Base-by-base conservation (phyloP, 2,113 vertebrate species). In the Ciconia stormi region DNA sequence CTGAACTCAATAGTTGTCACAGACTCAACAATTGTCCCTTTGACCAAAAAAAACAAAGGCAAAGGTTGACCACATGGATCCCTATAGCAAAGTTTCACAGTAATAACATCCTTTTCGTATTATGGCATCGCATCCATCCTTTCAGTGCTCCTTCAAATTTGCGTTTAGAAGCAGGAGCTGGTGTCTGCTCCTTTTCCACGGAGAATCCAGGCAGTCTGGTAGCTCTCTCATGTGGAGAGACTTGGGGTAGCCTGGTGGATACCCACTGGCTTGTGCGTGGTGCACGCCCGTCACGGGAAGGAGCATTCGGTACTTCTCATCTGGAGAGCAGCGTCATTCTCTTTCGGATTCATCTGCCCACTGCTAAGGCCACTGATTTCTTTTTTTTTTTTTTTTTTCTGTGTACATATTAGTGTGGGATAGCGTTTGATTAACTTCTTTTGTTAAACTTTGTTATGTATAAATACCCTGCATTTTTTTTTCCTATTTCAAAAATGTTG, bases 171-270 rank as follows among this genome's bases (percentile, higher is more conserved):
- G 47, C 52, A 70, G 56, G 32, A 87, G 16, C 30, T 82, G 16
- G 5, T 38, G 20, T 71, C 38, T 3, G 0, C 22, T 81, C 15
- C 34, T 77, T 27, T 76, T 86, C 26, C 16, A 3, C 0, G 2
- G 36, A 61, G 56, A 78, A 74, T 52, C 36, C 52, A 49, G 66
- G 25, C 0, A 2, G 20, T 65, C 42, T 87, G 42, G 38, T n/a
- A 76, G n/a, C 10, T 81, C 82, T 61, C 30, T 61, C 8, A 19
- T 50, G 40, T 1, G 1, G 25, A 52, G 36, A 55, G 27, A 16
- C 15, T 62, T 62, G 52, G 74, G 40, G 14, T 79, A 59, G 50
- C 22, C 38, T 62, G 21, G 19, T 58, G 50, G 55, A 16, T 94
- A 47, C 59, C 56, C 3, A 7, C 36, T 87, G 69, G 6, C 29